Evolutionary conservation across 1,140 invertebrate species (phyloP), one percentile per base, ranked within the genome.

Genomic region (Pentalonia nigronervosa): DNA sequence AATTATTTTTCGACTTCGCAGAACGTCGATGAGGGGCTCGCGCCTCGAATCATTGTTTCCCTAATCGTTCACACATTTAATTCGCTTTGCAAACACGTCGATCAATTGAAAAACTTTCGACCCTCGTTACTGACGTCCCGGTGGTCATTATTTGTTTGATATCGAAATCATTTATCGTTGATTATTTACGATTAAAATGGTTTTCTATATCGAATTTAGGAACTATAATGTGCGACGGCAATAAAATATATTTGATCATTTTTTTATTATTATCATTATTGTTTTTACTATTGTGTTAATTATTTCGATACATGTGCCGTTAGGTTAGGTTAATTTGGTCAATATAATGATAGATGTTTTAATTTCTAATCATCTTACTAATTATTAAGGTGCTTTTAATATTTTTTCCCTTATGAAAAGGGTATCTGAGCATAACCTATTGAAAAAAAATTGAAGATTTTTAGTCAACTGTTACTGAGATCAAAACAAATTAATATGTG

Each of bases 41-140:
- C 34, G n/a, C 7, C 34, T 6, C 81, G 20, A 67, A 84, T 41
- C 30, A 23, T 50, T 20, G 86, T 87, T 87, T 34, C n/a, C 86
- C 45, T 34, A 48, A 87, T 87, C 86, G 86, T 48, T 50, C 45
- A 87, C 45, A 87, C 48, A 87, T 87, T 87, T 87, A 87, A 87
- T 87, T 87, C 47, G 86, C 30, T 87, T 48, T 21, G 86, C 45
- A 48, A 87, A 87, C 30, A 48, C 86, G 86, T 48, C 86, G 30
- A 48, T 48, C 86, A 48, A 87, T 47, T 48, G 47, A 87, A 87
- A 48, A 87, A 87, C 86, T 87, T 87, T 87, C 86, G 47, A 48
- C 47, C 86, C 86, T 87, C 45, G 30, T 87, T 17, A 17, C 0
- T 17, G 14, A 87, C 11, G 20, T 36, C 20, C 76, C 76, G 7